phyloP scores from a whole-genome alignment of 2,113 vertebrate species.

The Nymphicus hollandicus region DNA sequence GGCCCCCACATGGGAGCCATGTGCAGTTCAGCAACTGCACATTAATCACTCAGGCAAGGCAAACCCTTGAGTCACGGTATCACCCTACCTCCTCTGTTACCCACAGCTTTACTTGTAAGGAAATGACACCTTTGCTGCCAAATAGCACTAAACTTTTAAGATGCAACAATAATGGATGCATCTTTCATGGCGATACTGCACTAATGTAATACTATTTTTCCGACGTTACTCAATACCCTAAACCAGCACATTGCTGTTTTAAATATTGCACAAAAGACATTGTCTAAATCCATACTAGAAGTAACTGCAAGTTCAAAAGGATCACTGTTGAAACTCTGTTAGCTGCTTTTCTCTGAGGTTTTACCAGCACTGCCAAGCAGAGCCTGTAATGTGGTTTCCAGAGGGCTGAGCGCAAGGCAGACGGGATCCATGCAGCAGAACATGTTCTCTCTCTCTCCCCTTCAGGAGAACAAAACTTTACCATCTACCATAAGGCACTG shows the following conservation, averaged over 20 bases:
- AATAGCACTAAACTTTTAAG: fast-evolving
- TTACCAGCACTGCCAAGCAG: background rate
- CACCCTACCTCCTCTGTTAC: background rate
- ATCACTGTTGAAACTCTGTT: background rate
- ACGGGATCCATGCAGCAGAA: background rate
- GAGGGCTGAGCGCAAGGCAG: background rate
- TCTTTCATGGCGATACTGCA: fast-evolving
- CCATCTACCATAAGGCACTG: fast-evolving
- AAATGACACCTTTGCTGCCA: background rate
- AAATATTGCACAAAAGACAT: too few species aligned
- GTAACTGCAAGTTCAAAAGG: background rate
- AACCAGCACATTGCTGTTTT: background rate
- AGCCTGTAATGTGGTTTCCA: background rate
- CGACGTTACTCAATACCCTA: background rate
- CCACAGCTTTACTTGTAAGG: background rate
- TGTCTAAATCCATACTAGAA: background rate
- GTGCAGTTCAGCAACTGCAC: background rate
- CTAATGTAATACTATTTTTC: background rate
- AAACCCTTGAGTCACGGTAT: background rate
- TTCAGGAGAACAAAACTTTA: background rate
- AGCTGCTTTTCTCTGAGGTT: background rate
- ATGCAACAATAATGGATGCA: background rate
- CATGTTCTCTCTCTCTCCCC: background rate
- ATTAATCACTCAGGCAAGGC: background rate
- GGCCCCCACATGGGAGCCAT: background rate